phyloP scores from a whole-genome alignment of 2,797 vertebrate genomes.

The Enteromius argenteus region DNA sequence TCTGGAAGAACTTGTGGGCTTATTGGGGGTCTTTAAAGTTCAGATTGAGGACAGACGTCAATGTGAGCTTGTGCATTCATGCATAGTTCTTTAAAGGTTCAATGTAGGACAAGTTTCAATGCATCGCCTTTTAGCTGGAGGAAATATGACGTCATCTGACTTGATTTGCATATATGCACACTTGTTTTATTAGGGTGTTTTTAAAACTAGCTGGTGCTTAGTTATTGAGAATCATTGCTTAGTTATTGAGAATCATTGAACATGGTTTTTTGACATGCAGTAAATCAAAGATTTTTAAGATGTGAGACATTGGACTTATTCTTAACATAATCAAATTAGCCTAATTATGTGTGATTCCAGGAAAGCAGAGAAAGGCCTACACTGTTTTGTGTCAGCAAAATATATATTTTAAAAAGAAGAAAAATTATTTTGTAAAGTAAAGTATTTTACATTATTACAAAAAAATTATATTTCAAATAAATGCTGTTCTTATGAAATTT shows the following conservation, averaged over 20 bases:
- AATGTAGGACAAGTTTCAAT: background rate
- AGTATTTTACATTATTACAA: background rate
- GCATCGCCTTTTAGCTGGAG: background rate
- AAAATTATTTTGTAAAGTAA: background rate
- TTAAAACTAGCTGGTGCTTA: background rate
- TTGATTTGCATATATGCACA: background rate
- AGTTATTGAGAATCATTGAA: background rate
- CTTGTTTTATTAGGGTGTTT: constrained; percentile 19
- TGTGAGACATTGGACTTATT: background rate
- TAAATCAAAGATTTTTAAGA: constrained; percentile 21
- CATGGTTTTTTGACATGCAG: background rate
- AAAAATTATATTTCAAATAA: background rate
- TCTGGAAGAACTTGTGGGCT: background rate
- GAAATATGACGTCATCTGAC: background rate
- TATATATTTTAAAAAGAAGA: background rate
- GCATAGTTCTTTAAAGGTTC: background rate
- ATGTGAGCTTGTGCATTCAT: background rate
- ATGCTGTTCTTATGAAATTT: background rate
- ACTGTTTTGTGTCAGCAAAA: background rate
- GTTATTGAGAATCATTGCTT: background rate
- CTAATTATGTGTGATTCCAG: background rate
- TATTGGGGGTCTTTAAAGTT: background rate
- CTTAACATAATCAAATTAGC: background rate
- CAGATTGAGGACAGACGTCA: constrained; percentile 7
- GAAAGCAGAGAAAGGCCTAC: background rate